Evolutionary conservation across 1,140 invertebrate genomes (phyloP).

Genomic region (Eurosta solidaginis): DNA sequence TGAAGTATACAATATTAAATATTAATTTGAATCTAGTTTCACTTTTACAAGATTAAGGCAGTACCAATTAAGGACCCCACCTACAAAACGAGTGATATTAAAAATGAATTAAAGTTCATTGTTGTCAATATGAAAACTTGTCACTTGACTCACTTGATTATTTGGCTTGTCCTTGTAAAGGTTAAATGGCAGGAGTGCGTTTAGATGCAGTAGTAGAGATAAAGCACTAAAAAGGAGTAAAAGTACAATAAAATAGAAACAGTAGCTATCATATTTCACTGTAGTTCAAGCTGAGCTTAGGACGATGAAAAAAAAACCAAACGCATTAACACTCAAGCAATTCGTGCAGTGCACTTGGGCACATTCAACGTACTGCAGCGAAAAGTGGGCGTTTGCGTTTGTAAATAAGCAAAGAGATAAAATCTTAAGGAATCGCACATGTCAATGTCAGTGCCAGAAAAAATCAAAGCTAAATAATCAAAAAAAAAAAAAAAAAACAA

Average conservation of each 20-base stretch:
- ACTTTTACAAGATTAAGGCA: not conserved
- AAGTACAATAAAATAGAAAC: not conserved
- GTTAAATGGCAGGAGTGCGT: not conserved
- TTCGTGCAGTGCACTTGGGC: not conserved
- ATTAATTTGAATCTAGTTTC: not conserved
- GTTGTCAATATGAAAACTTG: not conserved
- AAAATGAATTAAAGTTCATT: not conserved
- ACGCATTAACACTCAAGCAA: not conserved
- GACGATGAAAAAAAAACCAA: not conserved
- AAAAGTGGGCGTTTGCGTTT: not conserved
- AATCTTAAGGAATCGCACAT: not conserved
- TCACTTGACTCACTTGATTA: not conserved
- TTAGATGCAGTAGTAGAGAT: not conserved
- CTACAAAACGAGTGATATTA: no score
- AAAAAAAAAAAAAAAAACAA: not conserved
- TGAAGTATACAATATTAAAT: not conserved
- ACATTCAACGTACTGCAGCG: not conserved
- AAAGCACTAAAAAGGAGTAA: not conserved
- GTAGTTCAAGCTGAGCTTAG: not conserved
- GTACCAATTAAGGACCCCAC: no score
- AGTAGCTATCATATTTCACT: not conserved
- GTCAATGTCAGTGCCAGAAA: slow-evolving; percentile 2
- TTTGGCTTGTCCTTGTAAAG: not conserved
- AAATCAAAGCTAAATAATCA: not conserved
- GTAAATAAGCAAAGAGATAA: not conserved